A percentile compares a stretch with the other conserved stretches of the same genome.
phyloP scores from a whole-genome alignment of 2,888 invertebrate genomes.

The Cheilosia variabilis region DNA sequence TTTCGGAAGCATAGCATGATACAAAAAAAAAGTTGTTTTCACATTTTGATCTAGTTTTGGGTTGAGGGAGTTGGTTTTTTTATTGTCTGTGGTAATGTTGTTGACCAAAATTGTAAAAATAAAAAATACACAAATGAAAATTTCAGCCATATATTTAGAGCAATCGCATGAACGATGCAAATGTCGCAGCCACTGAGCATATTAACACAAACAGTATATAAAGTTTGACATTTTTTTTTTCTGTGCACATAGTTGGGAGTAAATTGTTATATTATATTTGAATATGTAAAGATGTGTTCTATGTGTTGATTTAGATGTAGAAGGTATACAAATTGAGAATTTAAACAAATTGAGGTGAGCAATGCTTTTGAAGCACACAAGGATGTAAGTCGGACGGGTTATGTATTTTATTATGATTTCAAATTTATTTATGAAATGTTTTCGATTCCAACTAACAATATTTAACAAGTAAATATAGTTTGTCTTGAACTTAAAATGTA shows the following conservation, averaged over 20 bases:
- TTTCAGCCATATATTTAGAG: conserved; percentile 34
- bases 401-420: too few species aligned
- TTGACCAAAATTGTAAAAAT: conserved; percentile 21
- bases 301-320: neutral
- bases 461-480: too few species aligned
- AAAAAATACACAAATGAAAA: neutral
- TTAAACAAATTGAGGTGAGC: neutral
- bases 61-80: conserved; percentile 52
- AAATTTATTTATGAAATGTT: too few species aligned
- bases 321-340: neutral
- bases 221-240: conserved; percentile 31
- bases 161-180: conserved; percentile 53
- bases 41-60: conserved; percentile 38
- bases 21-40: conserved; percentile 23
- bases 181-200: conserved; percentile 51
- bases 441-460: too few species aligned
- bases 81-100: conserved; percentile 42
- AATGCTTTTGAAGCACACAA: too few species aligned
- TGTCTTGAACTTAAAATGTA: too few species aligned
- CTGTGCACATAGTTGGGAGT: conserved; percentile 31
- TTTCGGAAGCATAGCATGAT: conserved; percentile 28
- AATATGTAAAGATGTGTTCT: conserved; percentile 56
- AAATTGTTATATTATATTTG: neutral
- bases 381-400: too few species aligned
- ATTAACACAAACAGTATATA: conserved; percentile 5